phyloP scores from a whole-genome alignment of 2,113 vertebrate genomes.

The Rousettus leschenaultii region DNA sequence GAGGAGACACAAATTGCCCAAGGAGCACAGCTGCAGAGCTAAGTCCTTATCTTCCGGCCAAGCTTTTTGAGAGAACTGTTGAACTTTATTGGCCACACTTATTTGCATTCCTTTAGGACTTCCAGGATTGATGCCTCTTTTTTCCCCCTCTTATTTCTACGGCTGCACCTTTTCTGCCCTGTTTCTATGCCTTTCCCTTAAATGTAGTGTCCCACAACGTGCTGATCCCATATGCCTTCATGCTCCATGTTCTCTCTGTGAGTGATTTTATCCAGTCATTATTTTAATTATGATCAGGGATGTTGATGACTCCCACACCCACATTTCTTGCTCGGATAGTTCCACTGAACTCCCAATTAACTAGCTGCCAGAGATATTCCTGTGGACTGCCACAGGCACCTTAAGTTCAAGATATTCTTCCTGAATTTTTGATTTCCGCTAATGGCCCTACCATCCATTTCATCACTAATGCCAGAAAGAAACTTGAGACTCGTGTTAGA shows the following conservation, averaged over 20 bases:
- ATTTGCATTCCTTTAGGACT: not conserved
- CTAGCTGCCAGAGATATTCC: not conserved
- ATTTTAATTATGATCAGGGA: constrained; percentile 49
- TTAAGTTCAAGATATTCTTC: not conserved
- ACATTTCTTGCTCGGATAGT: not conserved
- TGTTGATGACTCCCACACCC: not conserved
- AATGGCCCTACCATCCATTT: not conserved
- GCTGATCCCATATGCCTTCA: not conserved
- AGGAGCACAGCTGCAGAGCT: not conserved
- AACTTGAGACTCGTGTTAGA: not conserved
- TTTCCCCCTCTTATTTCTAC: not conserved
- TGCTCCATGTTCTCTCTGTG: not conserved
- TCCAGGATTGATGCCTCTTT: not conserved
- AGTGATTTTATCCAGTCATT: not conserved
- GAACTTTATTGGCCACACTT: not conserved
- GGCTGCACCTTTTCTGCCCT: not conserved
- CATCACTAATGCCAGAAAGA: not conserved
- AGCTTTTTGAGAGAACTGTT: not conserved
- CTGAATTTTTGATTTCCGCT: constrained; percentile 22
- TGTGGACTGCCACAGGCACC: not conserved
- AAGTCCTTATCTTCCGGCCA: not conserved
- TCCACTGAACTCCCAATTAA: constrained; percentile 25
- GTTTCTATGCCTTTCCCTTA: not conserved
- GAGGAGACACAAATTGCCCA: not conserved
- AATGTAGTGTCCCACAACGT: not conserved